Conservation (phyloP, 2,888 invertebrate genomes). For the Lomographa bimaculata region DNA sequence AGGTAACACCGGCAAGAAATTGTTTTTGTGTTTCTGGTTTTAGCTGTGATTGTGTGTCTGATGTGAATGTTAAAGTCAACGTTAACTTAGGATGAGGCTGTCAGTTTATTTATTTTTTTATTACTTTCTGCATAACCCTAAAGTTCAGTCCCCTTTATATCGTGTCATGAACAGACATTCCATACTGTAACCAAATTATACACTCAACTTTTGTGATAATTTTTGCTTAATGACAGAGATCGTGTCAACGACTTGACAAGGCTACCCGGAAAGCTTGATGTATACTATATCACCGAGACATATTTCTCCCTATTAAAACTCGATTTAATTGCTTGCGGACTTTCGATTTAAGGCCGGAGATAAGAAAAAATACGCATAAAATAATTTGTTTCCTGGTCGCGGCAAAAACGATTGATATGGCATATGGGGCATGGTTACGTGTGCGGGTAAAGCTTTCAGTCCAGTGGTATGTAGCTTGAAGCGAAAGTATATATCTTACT, state of each 20-base stretch:
- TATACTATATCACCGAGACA: constrained; percentile 28
- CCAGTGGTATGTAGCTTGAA: not conserved
- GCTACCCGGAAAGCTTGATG: constrained; percentile 50
- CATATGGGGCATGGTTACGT: constrained; percentile 17
- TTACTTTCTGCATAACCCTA: too few species aligned
- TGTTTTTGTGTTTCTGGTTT: too few species aligned
- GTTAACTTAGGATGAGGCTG: too few species aligned
- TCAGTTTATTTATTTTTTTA: too few species aligned
- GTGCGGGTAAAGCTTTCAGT: constrained; percentile 14
- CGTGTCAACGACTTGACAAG: constrained; percentile 50
- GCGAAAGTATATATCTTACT: not conserved
- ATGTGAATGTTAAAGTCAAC: too few species aligned
- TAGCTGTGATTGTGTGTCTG: too few species aligned
- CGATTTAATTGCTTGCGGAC: constrained; percentile 45
- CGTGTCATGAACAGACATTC: too few species aligned
- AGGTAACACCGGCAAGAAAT: too few species aligned
- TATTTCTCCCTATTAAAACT: constrained; percentile 43
- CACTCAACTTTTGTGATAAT: constrained; percentile 35
- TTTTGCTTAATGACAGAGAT: constrained; percentile 37
- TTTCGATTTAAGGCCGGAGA: constrained; percentile 49
- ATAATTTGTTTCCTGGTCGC: constrained; percentile 41
- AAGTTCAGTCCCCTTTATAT: too few species aligned
- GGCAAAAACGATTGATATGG: constrained; percentile 35
- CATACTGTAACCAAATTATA: too few species aligned
- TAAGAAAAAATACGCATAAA: constrained; percentile 38